Percentiles rank a stretch among this genome's conserved stretches.
Conservation (phyloP, 1,140 invertebrate genomes). For the Diabrotica virgifera region DNA sequence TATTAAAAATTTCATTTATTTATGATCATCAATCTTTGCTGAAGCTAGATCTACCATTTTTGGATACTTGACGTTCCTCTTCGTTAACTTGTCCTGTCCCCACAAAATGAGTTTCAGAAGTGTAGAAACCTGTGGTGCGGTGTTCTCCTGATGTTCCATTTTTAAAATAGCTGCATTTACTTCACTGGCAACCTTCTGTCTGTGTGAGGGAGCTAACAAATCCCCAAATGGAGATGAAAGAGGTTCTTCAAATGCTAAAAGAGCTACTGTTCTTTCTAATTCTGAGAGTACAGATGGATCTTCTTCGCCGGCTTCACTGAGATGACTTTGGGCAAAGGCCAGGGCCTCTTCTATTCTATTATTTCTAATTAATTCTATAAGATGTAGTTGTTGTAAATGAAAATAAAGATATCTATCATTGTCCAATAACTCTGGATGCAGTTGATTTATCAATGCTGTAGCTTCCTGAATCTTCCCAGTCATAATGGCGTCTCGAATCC, state of each 20-base stretch:
- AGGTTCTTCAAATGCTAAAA: slow-evolving; percentile 96
- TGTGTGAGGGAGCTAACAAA: slow-evolving; percentile 84
- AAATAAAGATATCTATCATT: slow-evolving; percentile 95
- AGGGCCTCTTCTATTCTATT: slow-evolving; percentile 92
- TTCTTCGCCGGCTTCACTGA: slow-evolving; percentile 88
- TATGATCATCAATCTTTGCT: slow-evolving; percentile 74
- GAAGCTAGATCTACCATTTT: slow-evolving; percentile 87
- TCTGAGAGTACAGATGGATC: slow-evolving; percentile 75
- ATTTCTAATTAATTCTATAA: slow-evolving; percentile 87
- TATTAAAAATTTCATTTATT: slow-evolving; percentile 51
- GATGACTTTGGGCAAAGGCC: slow-evolving; percentile 91
- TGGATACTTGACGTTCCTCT: slow-evolving; percentile 89
- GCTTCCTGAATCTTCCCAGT: slow-evolving; percentile 91
- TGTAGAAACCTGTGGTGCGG: slow-evolving; percentile 85
- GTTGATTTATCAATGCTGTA: slow-evolving; percentile 87
- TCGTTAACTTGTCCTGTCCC: slow-evolving; percentile 93
- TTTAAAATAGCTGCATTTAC: slow-evolving; percentile 94
- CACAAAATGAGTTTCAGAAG: slow-evolving; percentile 90
- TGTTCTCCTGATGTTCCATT: slow-evolving; percentile 84
- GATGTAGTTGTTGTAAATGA: slow-evolving; percentile 92
- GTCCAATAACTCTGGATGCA: slow-evolving; percentile 93
- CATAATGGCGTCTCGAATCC: slow-evolving; percentile 92
- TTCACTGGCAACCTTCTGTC: slow-evolving; percentile 97
- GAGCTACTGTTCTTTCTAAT: slow-evolving; percentile 83
- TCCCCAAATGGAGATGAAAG: slow-evolving; percentile 93